phyloP scores from a whole-genome alignment of 2,113 vertebrate species.

The Syrmaticus mikado region DNA sequence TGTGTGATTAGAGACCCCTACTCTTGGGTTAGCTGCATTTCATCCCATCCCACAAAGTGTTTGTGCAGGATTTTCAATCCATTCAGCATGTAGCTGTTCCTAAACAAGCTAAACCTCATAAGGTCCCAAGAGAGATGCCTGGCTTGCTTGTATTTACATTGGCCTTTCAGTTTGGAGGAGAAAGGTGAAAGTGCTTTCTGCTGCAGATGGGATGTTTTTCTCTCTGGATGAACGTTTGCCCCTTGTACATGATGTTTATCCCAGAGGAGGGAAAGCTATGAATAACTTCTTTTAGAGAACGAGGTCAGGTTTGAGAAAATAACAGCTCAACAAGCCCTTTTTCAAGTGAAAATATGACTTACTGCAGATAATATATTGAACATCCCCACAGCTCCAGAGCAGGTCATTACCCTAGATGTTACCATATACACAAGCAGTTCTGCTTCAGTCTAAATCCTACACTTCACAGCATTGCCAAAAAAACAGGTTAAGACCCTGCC shows the following conservation, averaged over 20 bases:
- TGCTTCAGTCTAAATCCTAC: background rate
- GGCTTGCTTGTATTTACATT: background rate
- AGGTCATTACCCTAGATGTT: background rate
- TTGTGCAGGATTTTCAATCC: background rate
- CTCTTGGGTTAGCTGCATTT: background rate
- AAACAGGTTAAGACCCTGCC: background rate
- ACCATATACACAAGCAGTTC: background rate
- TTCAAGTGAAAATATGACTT: background rate
- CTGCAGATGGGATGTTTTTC: background rate
- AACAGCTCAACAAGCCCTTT: background rate
- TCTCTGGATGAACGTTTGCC: conserved; percentile 15
- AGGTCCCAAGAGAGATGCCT: background rate
- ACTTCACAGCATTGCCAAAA: background rate
- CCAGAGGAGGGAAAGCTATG: background rate
- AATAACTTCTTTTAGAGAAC: conserved; percentile 7
- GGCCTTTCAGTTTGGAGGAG: conserved; percentile 18
- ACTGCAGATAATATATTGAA: background rate
- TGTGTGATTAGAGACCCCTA: background rate
- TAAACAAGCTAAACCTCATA: background rate
- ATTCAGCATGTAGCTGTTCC: background rate
- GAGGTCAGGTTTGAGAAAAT: background rate
- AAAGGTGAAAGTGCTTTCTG: conserved; percentile 7
- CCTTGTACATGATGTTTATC: background rate
- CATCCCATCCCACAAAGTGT: background rate
- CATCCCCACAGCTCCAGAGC: background rate